phyloP scores from a whole-genome alignment of 2,888 invertebrate genomes.

The Tineola bisselliella region DNA sequence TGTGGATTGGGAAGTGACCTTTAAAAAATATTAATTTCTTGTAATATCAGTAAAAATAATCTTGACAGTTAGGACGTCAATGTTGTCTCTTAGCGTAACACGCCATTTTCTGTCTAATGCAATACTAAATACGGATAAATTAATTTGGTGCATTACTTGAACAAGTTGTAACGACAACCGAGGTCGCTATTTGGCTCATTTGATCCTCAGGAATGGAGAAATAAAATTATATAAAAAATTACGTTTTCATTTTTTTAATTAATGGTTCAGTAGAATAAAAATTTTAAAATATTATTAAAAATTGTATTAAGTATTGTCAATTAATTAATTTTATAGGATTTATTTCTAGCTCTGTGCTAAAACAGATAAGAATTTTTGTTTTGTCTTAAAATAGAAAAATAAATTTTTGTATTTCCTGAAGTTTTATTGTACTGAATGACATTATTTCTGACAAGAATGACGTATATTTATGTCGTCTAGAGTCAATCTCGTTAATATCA shows the following conservation, averaged over 20 bases:
- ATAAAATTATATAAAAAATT: neutral
- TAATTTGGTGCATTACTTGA: constrained; percentile 27
- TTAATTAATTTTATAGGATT: no score
- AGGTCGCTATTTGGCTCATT: constrained; percentile 1
- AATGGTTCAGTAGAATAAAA: no score
- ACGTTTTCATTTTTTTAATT: no score
- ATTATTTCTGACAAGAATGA: neutral
- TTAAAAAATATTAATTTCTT: constrained; percentile 28
- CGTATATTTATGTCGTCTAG: neutral
- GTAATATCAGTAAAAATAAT: constrained; percentile 9
- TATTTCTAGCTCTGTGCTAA: no score
- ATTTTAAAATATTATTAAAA: no score
- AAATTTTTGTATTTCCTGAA: constrained; percentile 31
- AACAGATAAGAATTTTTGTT: no score
- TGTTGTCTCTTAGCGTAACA: neutral
- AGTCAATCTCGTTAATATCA: no score
- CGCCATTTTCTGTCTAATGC: neutral
- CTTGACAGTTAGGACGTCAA: neutral
- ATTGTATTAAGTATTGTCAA: no score
- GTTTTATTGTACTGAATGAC: constrained; percentile 25
- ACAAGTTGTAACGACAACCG: constrained; percentile 1
- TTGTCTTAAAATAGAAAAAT: no score
- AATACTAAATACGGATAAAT: constrained; percentile 38
- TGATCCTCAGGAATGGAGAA: neutral
- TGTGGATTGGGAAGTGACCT: constrained; percentile 34